phyloP scores from a whole-genome alignment of 2,113 vertebrate genomes.

The Suncus etruscus region DNA sequence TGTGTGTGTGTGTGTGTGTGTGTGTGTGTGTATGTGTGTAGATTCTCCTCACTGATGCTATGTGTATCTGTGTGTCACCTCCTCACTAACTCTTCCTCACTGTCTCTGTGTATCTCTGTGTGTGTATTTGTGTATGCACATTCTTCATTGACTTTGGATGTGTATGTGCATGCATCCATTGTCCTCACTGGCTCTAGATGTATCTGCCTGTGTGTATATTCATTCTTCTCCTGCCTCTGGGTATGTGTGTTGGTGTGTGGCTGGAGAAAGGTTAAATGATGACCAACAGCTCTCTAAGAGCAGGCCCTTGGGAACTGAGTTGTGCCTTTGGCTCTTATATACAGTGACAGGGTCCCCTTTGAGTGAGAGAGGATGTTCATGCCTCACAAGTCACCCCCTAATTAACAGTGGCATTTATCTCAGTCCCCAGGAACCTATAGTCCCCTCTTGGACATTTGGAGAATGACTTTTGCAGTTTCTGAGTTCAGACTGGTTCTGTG shows the following conservation, averaged over 20 bases:
- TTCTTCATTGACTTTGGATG: not conserved
- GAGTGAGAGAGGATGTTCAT: not conserved
- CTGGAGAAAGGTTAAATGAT: not conserved
- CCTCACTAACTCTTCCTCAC: too few relatives aligned
- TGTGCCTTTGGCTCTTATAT: not conserved
- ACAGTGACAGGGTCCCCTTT: not conserved
- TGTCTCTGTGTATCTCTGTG: too few relatives aligned
- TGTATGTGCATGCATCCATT: too few relatives aligned
- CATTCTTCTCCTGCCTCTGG: not conserved
- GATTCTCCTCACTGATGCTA: not conserved
- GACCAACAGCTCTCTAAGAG: not conserved
- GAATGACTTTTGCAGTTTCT: slow-evolving; percentile 46
- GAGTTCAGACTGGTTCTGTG: not conserved
- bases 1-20: too few relatives aligned
- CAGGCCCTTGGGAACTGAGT: not conserved
- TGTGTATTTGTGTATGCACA: too few relatives aligned
- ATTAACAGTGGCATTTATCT: not conserved
- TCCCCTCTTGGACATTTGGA: not conserved
- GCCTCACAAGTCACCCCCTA: not conserved
- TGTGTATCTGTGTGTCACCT: not conserved
- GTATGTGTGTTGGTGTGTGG: not conserved
- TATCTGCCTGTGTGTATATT: too few relatives aligned
- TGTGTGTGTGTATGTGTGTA: too few relatives aligned
- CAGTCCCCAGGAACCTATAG: not conserved
- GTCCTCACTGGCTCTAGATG: too few relatives aligned